phyloP scores from a whole-genome alignment of 1,140 invertebrate species.

The Chrysoperla carnea region DNA sequence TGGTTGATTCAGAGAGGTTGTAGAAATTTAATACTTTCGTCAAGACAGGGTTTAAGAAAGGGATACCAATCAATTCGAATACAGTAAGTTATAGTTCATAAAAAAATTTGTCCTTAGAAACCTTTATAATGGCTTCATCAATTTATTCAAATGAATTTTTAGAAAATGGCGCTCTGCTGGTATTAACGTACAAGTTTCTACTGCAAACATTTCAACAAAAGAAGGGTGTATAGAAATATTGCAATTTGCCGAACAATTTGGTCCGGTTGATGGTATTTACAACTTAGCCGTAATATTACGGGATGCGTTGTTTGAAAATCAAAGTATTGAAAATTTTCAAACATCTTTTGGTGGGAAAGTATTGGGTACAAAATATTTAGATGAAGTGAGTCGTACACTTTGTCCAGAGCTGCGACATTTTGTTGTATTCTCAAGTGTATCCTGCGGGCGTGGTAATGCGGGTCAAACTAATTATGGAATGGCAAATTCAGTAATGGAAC shows the following conservation, averaged over 20 bases:
- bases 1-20: constrained; percentile 76
- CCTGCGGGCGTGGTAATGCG: constrained; percentile 43
- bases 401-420: constrained; percentile 26
- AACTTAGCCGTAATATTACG: constrained; percentile 48
- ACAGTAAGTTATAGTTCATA: constrained; percentile 18
- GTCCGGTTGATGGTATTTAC: constrained; percentile 54
- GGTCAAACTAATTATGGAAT: constrained; percentile 50
- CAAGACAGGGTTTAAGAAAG: constrained; percentile 53
- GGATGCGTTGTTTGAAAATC: constrained; percentile 27
- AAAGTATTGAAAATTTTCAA: constrained; percentile 24
- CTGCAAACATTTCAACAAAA: constrained; percentile 22
- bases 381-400: constrained; percentile 25
- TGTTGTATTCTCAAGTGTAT: constrained; percentile 21
- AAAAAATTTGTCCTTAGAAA: no score
- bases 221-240: constrained; percentile 32
- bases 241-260: constrained; percentile 30
- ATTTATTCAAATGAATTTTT: no score
- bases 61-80: constrained; percentile 59
- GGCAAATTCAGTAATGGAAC: constrained; percentile 47
- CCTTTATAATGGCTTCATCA: no score
- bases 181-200: constrained; percentile 24
- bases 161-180: constrained; percentile 27
- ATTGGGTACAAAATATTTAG: constrained; percentile 24
- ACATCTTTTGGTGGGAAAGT: constrained; percentile 27
- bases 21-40: constrained; percentile 59